Conservation (phyloP, 2,888 invertebrate genomes). For the Epistrophe grossulariae region DNA sequence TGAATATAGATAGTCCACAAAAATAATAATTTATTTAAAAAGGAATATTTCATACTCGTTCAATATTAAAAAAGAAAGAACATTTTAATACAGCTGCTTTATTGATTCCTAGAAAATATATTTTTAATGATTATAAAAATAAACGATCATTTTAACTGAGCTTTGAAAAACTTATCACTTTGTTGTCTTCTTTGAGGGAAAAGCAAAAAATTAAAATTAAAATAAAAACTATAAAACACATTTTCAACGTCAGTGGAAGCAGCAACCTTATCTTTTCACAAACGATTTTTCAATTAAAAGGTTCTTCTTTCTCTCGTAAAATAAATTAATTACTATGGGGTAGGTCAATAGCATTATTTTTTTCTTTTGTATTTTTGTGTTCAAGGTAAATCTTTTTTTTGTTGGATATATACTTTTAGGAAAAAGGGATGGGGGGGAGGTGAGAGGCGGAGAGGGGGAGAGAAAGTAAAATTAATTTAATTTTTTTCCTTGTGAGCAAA, state of each 20-base stretch:
- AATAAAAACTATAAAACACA: neutral
- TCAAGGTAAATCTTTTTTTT: neutral
- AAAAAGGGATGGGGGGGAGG: neutral
- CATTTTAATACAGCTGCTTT: neutral
- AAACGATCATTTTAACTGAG: neutral
- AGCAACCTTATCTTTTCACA: constrained; percentile 11
- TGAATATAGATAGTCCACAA: too few species aligned
- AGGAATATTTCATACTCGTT: too few species aligned
- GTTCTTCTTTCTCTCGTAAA: neutral
- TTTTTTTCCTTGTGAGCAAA: neutral
- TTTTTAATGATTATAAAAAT: constrained; percentile 5
- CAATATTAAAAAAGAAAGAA: neutral
- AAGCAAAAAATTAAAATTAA: neutral
- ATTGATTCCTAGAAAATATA: neutral
- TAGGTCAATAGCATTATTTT: neutral
- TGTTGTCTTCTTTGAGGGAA: neutral
- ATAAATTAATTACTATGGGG: constrained; percentile 19
- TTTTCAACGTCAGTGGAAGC: neutral
- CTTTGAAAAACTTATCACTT: neutral
- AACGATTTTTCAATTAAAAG: constrained; percentile 12
- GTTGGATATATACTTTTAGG: neutral
- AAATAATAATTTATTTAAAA: too few species aligned
- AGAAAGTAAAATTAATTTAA: neutral
- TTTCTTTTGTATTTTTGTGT: neutral
- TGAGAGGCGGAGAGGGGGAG: neutral